Evolutionary conservation across 2,797 vertebrate genomes (phyloP).

Genomic region (Parotocinclus haroldoi): DNA sequence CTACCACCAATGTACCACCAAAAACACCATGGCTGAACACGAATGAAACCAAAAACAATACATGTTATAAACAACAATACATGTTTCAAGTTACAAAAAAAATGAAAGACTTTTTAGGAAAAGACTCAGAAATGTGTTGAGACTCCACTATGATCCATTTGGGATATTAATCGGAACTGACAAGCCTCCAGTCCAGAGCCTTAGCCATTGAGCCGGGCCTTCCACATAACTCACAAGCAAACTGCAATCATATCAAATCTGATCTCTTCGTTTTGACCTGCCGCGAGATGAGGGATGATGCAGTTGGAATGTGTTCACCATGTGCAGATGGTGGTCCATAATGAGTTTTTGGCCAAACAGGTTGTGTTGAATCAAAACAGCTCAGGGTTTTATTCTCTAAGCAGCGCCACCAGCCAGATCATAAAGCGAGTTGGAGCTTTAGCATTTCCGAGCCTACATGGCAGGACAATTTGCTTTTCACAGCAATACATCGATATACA

Average conservation of each 20-base stretch:
- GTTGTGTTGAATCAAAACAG: constrained; percentile 54
- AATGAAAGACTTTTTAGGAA: no score
- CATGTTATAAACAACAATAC: no score
- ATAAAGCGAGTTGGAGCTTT: constrained; percentile 43
- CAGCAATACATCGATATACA: constrained; percentile 33
- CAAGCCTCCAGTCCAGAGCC: no score
- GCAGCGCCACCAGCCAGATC: constrained; percentile 45
- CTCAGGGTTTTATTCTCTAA: constrained; percentile 47
- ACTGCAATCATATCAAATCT: neutral
- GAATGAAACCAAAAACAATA: no score
- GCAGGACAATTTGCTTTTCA: constrained; percentile 30
- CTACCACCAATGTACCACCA: no score
- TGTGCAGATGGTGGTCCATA: constrained; percentile 71
- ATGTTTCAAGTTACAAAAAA: no score
- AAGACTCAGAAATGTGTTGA: no score
- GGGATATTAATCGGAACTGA: no score
- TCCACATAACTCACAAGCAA: no score
- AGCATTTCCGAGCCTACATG: constrained; percentile 24
- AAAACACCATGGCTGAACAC: no score
- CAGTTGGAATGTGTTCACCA: constrained; percentile 56
- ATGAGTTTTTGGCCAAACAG: constrained; percentile 66
- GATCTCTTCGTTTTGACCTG: constrained; percentile 38
- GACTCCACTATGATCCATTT: no score
- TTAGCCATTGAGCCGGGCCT: no score
- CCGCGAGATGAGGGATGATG: constrained; percentile 49